These are phyloP conservation scores for Myoxocephalus aenaeus DNA, from an alignment of 2,797 vertebrate species.

Conservation along the genomic window DNA sequence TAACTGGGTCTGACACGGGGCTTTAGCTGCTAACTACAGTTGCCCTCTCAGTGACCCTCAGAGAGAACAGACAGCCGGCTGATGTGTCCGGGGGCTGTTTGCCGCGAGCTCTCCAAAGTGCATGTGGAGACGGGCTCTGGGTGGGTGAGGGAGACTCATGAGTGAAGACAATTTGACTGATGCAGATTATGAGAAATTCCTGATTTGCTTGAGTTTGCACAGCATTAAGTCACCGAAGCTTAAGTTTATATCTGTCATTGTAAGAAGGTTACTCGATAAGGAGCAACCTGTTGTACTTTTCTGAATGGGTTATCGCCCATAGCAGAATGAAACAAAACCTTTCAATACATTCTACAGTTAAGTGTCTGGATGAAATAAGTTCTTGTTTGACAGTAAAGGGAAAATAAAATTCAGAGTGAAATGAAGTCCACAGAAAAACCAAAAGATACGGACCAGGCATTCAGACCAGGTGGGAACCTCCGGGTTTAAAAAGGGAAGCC, in stretches of 20 bases:
- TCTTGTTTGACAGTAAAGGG: background rate
- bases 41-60: conserved; percentile 67
- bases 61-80: conserved; percentile 50
- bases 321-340: background rate
- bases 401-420: background rate
- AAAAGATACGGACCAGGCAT: background rate
- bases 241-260: background rate
- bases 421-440: background rate
- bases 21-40: conserved; percentile 62
- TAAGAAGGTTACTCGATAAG: background rate
- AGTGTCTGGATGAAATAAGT: background rate
- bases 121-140: background rate
- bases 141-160: background rate
- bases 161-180: conserved; percentile 16
- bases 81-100: conserved; percentile 47
- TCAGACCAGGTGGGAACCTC: background rate
- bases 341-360: background rate
- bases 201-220: conserved; percentile 7
- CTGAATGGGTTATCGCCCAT: background rate
- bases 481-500: background rate
- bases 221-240: background rate
- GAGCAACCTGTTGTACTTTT: background rate
- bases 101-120: conserved; percentile 22
- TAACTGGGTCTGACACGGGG: conserved; percentile 58
- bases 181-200: background rate